Percentiles rank a stretch among this genome's conserved stretches.
Evolutionary conservation across 2,113 vertebrate genomes (phyloP).

Genomic region (Typhlomys cinereus): DNA sequence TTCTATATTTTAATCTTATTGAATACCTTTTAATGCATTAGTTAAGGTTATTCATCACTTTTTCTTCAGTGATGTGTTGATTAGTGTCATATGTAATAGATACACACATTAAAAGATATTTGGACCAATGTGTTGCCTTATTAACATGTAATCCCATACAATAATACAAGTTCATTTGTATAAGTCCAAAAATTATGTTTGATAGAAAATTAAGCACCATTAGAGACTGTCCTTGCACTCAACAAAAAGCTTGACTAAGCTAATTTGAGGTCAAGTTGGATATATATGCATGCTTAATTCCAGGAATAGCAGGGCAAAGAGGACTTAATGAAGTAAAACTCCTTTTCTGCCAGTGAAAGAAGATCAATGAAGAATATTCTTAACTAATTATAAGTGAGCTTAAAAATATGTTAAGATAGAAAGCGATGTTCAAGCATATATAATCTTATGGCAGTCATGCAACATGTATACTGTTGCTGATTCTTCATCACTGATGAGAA

Average conservation of each 20-base stretch:
- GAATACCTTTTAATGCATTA: neutral
- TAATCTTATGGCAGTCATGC: neutral
- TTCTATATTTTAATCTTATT: neutral
- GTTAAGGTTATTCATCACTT: neutral
- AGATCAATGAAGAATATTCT: neutral
- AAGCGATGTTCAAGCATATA: neutral
- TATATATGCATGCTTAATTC: neutral
- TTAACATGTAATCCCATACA: neutral
- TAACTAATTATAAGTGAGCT: neutral
- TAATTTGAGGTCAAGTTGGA: neutral
- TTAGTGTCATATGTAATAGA: neutral
- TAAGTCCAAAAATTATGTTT: neutral
- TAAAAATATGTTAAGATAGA: neutral
- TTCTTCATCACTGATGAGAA: neutral
- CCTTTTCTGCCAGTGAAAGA: neutral
- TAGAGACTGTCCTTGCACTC: neutral
- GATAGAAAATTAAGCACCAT: neutral
- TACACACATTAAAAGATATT: neutral
- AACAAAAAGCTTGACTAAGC: slow-evolving; percentile 23
- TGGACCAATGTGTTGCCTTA: neutral
- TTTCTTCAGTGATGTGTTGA: neutral
- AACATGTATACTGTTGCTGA: neutral
- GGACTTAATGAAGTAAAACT: neutral
- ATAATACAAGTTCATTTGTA: neutral
- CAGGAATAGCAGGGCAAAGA: neutral